Conservation (phyloP, 2,888 invertebrate genomes). For the Acleris emargana region DNA sequence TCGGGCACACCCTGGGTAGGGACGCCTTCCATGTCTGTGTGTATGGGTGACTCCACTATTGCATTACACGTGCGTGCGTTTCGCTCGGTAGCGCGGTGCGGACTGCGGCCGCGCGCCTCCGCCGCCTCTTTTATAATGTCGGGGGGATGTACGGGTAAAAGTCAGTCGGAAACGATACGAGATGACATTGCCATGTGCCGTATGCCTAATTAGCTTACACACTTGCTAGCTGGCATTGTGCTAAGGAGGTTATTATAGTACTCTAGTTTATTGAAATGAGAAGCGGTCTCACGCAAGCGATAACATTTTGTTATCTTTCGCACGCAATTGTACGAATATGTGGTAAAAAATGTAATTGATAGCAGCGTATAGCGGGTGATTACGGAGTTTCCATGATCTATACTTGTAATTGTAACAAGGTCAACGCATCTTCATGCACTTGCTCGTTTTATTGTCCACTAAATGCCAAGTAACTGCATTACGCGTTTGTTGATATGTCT, state of each 20-base stretch:
- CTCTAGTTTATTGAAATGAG: conserved; percentile 36
- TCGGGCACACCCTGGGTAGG: conserved; percentile 66
- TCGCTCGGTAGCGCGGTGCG: conserved; percentile 69
- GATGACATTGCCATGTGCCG: conserved; percentile 74
- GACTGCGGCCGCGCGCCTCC: conserved; percentile 78
- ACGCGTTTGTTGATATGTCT: conserved; percentile 1
- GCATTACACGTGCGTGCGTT: conserved; percentile 73
- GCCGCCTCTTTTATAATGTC: conserved; percentile 74
- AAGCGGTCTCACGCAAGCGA: conserved; percentile 39
- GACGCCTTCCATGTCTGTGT: conserved; percentile 71
- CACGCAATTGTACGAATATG: conserved; percentile 28
- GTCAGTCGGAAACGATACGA: conserved; percentile 67
- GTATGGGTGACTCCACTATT: conserved; percentile 63
- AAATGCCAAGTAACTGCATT: conserved; percentile 14
- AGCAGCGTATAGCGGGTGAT: conserved; percentile 12
- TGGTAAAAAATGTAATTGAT: conserved; percentile 30
- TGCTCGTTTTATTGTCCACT: conserved; percentile 28
- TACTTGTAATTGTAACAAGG: conserved; percentile 31
- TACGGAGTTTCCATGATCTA: conserved; percentile 26
- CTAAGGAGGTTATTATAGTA: conserved; percentile 36
- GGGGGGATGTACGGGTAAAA: conserved; percentile 75
- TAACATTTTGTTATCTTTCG: conserved; percentile 25
- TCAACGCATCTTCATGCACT: conserved; percentile 26
- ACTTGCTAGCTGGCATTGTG: conserved; percentile 24
- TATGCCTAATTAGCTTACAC: conserved; percentile 33